Conservation (phyloP, 2,113 vertebrate genomes). For the Phocoena sinus region DNA sequence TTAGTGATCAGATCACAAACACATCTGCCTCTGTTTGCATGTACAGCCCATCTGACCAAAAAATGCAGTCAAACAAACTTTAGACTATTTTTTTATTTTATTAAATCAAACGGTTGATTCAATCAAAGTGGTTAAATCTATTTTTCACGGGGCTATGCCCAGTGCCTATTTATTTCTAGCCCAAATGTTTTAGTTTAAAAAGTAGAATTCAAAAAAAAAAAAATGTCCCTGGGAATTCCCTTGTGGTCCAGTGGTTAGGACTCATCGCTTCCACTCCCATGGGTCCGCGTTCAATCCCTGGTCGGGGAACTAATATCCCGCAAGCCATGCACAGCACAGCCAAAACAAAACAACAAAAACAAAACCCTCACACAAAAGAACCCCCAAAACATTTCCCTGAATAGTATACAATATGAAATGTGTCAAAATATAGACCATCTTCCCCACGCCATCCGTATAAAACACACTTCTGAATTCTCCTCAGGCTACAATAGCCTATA, state of each 20-base stretch:
- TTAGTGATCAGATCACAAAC: neutral
- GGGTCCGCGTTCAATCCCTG: too few relatives aligned
- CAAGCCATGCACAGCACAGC: too few relatives aligned
- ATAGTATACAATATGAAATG: neutral
- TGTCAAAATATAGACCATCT: conserved; percentile 31
- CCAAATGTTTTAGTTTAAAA: conserved; percentile 23
- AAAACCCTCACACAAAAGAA: too few relatives aligned
- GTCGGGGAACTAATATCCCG: too few relatives aligned
- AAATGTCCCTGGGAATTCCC: neutral
- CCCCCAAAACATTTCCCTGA: neutral
- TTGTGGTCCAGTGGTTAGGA: too few relatives aligned
- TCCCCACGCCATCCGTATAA: neutral
- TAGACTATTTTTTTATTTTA: neutral
- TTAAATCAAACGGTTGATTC: neutral
- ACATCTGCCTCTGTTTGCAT: neutral
- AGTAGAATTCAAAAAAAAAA: neutral
- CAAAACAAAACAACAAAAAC: too few relatives aligned
- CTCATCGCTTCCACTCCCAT: too few relatives aligned
- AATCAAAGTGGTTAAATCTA: neutral
- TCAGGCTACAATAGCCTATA: neutral
- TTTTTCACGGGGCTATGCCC: neutral
- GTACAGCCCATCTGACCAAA: neutral
- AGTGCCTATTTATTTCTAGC: neutral
- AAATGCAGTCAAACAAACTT: neutral
- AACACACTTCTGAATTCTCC: neutral